A percentile compares a stretch with the other conserved stretches of the same genome.
Conservation (phyloP, 2,797 vertebrate species). For the Sorex maritimensis region DNA sequence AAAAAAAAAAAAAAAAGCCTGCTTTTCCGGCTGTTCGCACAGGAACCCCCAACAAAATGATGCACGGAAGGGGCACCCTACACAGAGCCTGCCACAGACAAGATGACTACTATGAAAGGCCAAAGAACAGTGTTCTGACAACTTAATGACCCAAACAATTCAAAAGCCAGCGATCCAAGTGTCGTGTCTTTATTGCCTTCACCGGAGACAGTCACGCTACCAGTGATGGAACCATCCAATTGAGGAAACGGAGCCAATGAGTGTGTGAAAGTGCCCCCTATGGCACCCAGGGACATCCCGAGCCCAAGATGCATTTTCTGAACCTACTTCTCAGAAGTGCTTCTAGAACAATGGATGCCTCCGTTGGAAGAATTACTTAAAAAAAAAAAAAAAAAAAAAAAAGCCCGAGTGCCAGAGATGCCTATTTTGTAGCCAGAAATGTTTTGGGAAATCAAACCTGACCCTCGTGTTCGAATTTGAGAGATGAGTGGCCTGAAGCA, state of each 20-base stretch:
- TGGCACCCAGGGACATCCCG: neutral
- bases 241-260: neutral
- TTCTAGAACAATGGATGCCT: neutral
- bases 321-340: neutral
- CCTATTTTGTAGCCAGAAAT: neutral
- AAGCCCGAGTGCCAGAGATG: neutral
- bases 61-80: neutral
- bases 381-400: too few species aligned
- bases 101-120: neutral
- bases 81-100: constrained; percentile 65
- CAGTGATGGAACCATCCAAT: too few species aligned
- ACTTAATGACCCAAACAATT: constrained; percentile 73
- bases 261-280: neutral
- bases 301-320: neutral
- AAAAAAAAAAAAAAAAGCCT: neutral
- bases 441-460: neutral
- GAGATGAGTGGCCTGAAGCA: neutral
- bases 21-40: neutral
- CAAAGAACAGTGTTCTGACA: neutral
- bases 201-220: constrained; percentile 20
- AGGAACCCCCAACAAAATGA: too few species aligned
- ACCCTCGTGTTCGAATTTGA: neutral
- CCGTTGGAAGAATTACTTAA: neutral
- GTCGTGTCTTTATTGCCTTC: constrained; percentile 59
- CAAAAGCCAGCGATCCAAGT: constrained; percentile 73